Evolutionary conservation across 2,113 vertebrate genomes (phyloP).

Genomic region (Daboia siamensis): DNA sequence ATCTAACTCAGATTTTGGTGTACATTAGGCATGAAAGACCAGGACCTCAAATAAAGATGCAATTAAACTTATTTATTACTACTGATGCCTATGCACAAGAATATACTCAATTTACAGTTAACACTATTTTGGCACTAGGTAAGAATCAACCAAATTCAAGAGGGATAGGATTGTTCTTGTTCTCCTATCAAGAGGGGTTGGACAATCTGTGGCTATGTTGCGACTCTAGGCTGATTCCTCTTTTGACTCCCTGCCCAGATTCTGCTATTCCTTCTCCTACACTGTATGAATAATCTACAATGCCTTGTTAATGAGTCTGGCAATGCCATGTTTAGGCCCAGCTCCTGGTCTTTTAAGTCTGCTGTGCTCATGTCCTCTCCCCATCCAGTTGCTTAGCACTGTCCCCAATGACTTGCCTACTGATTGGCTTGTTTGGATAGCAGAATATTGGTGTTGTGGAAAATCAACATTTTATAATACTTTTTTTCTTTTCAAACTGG

Average conservation of each 20-base stretch:
- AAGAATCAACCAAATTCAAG: no score
- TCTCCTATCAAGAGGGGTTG: background rate
- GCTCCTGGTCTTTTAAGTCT: background rate
- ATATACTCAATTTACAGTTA: no score
- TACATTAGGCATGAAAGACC: no score
- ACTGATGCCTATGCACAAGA: no score
- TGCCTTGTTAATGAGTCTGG: background rate
- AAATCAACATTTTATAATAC: background rate
- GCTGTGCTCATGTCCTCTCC: background rate
- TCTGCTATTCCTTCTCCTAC: background rate
- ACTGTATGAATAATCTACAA: background rate
- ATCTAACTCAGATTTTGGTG: no score
- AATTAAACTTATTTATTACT: no score
- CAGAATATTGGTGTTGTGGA: background rate
- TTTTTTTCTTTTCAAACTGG: background rate
- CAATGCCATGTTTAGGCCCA: background rate
- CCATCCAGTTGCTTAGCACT: background rate
- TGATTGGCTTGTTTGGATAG: background rate
- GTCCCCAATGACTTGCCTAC: background rate
- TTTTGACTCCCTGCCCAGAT: no score
- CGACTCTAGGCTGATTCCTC: background rate
- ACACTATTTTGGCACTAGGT: no score
- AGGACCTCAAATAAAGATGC: no score
- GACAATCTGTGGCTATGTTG: background rate
- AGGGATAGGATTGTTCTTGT: no score